Percentiles rank a stretch among this genome's conserved stretches.
Evolutionary conservation across 2,113 vertebrate species (phyloP).

Genomic region (Salminus brasiliensis): DNA sequence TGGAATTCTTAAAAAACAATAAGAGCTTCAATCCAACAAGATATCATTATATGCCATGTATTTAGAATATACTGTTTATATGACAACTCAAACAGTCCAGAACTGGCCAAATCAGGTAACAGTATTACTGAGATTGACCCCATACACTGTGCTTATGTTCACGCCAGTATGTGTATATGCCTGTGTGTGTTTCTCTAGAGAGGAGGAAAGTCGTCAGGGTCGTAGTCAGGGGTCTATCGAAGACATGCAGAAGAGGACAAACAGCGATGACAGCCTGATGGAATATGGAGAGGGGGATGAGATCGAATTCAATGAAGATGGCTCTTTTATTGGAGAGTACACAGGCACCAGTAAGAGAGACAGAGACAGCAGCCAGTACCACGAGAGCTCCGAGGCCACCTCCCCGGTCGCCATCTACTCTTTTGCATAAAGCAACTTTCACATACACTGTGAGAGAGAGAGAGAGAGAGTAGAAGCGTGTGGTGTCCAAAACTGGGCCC

Average conservation of each 20-base stretch:
- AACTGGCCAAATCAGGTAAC: too few species aligned
- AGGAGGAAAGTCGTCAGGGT: conserved; percentile 92
- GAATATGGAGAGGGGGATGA: conserved; percentile 95
- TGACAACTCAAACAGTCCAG: too few species aligned
- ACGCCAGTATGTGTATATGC: background rate
- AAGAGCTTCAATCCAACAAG: too few species aligned
- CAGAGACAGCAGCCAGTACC: conserved; percentile 89
- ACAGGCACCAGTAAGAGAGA: conserved; percentile 90
- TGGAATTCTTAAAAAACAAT: too few species aligned
- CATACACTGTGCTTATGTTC: too few species aligned
- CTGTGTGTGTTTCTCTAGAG: conserved; percentile 70
- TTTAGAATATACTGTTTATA: too few species aligned
- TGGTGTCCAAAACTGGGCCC: background rate
- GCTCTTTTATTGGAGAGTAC: conserved; percentile 98
- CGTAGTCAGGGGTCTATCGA: conserved; percentile 88
- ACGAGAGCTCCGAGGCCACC: conserved; percentile 69
- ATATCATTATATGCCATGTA: too few species aligned
- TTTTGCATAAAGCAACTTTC: conserved; percentile 38
- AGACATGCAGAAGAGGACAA: conserved; percentile 86
- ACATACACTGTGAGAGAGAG: background rate
- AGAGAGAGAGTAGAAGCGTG: too few species aligned
- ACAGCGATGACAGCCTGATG: conserved; percentile 96
- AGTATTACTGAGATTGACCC: too few species aligned
- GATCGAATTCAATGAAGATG: conserved; percentile 94
- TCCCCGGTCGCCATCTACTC: conserved; percentile 51